phyloP scores from a whole-genome alignment of 2,113 vertebrate genomes.

The Calypte anna region DNA sequence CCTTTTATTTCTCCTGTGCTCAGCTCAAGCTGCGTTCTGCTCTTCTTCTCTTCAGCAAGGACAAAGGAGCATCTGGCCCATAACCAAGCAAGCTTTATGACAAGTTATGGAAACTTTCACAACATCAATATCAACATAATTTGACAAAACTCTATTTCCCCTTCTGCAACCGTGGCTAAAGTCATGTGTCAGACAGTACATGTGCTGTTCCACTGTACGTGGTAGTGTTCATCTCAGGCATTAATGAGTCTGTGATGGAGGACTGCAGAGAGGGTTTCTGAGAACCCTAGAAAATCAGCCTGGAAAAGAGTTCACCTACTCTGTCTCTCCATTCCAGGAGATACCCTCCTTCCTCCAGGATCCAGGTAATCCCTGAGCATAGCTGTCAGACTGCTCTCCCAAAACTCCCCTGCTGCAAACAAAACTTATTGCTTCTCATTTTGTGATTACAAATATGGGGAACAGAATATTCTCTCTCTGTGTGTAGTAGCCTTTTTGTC shows the following conservation, averaged over 20 bases:
- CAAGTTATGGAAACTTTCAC: constrained; percentile 39
- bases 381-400: background rate
- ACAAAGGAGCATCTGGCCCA: constrained; percentile 4
- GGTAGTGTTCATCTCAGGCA: background rate
- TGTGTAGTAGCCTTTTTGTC: background rate
- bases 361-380: background rate
- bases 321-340: background rate
- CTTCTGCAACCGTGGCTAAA: background rate
- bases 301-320: background rate
- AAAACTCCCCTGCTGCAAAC: background rate
- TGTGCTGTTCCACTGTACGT: background rate
- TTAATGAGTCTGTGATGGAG: background rate
- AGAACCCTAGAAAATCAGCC: background rate
- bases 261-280: background rate
- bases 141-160: background rate
- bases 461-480: background rate
- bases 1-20: background rate
- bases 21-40: constrained; percentile 1
- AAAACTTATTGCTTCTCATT: background rate
- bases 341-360: background rate
- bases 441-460: background rate
- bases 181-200: background rate
- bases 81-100: background rate
- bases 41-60: background rate
- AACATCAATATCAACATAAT: background rate